Evolutionary conservation across 2,888 invertebrate species (phyloP).

Genomic region (Diarsia brunnea): DNA sequence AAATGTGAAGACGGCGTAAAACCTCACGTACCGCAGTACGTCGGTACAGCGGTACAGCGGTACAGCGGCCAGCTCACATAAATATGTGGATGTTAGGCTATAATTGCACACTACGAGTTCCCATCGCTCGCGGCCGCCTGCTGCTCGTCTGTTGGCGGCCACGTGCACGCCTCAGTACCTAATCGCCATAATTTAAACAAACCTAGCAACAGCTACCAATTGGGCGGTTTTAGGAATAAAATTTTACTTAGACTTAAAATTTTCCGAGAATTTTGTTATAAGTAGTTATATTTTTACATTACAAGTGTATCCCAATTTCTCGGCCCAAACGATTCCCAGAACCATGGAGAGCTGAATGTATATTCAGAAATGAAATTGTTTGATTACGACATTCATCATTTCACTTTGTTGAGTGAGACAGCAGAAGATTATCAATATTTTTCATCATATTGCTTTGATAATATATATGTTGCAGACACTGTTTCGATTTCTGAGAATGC

Average conservation of each 20-base stretch:
- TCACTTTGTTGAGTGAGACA: conserved; percentile 56
- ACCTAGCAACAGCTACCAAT: conserved; percentile 77
- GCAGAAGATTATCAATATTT: conserved; percentile 52
- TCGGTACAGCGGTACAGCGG: no score
- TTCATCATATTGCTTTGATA: conserved; percentile 49
- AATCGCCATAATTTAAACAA: conserved; percentile 87
- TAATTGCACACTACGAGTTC: conserved; percentile 78
- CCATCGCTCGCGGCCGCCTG: conserved; percentile 80
- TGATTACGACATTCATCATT: conserved; percentile 65
- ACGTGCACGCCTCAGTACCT: conserved; percentile 80
- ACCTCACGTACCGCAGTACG: conserved; percentile 40
- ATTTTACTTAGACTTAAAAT: conserved; percentile 74
- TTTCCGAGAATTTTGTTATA: conserved; percentile 66
- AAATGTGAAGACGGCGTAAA: conserved; percentile 71
- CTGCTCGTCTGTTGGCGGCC: conserved; percentile 83
- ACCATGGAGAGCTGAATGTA: conserved; percentile 52
- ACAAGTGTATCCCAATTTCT: conserved; percentile 45
- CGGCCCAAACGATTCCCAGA: conserved; percentile 46
- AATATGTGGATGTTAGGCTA: conserved; percentile 74
- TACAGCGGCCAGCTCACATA: conserved; percentile 69
- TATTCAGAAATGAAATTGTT: conserved; percentile 60
- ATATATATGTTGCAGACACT: conserved; percentile 61
- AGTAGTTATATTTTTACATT: conserved; percentile 27
- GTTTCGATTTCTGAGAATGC: conserved; percentile 46
- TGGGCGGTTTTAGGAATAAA: conserved; percentile 83